Evolutionary conservation across 2,797 vertebrate species (phyloP).

Genomic region (Argyrosomus regius): DNA sequence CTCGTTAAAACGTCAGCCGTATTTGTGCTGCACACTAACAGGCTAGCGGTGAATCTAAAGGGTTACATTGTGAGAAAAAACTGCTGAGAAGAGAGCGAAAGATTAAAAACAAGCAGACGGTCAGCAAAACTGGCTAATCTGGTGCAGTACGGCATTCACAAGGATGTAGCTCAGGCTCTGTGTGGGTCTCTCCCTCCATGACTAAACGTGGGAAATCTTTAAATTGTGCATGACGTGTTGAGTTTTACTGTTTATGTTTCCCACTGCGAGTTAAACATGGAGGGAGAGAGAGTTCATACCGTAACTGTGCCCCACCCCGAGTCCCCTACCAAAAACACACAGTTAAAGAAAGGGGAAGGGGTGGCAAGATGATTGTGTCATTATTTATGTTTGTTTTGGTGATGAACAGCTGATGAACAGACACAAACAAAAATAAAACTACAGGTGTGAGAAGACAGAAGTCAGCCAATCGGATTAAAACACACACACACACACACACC

Average conservation of each 20-base stretch:
- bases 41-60: slow-evolving; percentile 67
- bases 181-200: slow-evolving; percentile 82
- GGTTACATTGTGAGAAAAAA: slow-evolving; percentile 78
- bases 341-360: slow-evolving; percentile 78
- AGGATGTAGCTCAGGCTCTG: slow-evolving; percentile 81
- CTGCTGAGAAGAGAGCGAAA: slow-evolving; percentile 78
- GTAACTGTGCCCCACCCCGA: slow-evolving; percentile 73
- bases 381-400: slow-evolving; percentile 67
- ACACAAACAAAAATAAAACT: slow-evolving; percentile 62
- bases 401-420: slow-evolving; percentile 74
- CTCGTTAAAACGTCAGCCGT: slow-evolving; percentile 35
- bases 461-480: slow-evolving; percentile 77
- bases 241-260: slow-evolving; percentile 23
- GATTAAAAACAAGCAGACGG: slow-evolving; percentile 85
- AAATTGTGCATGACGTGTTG: slow-evolving; percentile 12
- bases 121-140: slow-evolving; percentile 84
- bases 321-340: slow-evolving; percentile 77
- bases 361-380: slow-evolving; percentile 73
- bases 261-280: slow-evolving; percentile 66
- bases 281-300: slow-evolving; percentile 81
- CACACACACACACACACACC: slow-evolving; percentile 49
- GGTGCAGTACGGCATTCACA: slow-evolving; percentile 86
- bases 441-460: slow-evolving; percentile 74
- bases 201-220: slow-evolving; percentile 39
- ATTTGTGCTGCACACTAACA: slow-evolving; percentile 37